phyloP scores from a whole-genome alignment of 2,797 vertebrate genomes.

The Tapera naevia region DNA sequence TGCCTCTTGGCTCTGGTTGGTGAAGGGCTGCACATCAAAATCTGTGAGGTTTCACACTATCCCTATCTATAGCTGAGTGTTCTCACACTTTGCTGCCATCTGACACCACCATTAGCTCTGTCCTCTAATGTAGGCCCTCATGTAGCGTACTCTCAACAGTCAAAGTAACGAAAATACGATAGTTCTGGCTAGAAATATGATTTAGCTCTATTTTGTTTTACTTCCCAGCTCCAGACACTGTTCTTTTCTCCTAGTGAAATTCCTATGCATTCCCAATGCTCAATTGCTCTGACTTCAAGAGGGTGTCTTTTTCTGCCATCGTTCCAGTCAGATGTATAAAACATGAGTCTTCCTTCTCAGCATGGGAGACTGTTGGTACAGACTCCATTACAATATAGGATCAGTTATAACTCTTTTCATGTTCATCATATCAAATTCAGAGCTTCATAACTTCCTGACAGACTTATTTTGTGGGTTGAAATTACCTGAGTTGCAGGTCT shows the following conservation, averaged over 20 bases:
- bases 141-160: not conserved
- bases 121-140: not conserved
- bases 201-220: not conserved
- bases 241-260: not conserved
- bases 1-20: not conserved
- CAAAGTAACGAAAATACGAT: not conserved
- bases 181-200: not conserved
- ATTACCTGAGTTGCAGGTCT: not conserved
- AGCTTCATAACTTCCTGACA: not conserved
- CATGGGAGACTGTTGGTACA: slow-evolving; percentile 14
- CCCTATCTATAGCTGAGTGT: not conserved
- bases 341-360: slow-evolving; percentile 32
- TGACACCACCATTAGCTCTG: not conserved
- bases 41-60: not conserved
- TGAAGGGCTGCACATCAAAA: not conserved
- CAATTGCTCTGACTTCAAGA: not conserved
- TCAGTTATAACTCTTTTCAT: not conserved
- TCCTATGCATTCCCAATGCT: not conserved
- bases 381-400: slow-evolving; percentile 5
- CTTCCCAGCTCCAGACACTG: not conserved
- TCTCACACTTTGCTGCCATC: not conserved
- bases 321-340: not conserved
- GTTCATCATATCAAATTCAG: slow-evolving; percentile 11
- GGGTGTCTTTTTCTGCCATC: not conserved
- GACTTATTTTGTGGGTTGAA: not conserved